Evolutionary conservation across 2,888 invertebrate genomes (phyloP), one percentile per base, ranked within the genome.

Genomic region (Tachystola acroxantha): DNA sequence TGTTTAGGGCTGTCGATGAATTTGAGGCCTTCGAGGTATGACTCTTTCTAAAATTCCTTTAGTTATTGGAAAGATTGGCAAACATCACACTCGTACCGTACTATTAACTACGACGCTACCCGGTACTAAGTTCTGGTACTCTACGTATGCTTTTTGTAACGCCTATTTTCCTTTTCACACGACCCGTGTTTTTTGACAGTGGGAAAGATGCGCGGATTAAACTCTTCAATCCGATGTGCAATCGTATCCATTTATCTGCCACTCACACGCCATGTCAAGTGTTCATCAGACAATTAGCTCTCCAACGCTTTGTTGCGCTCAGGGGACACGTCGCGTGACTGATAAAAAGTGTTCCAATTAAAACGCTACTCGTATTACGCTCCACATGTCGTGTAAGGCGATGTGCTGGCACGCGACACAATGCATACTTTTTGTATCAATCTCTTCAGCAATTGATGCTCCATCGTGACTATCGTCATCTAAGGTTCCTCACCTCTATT

Each of bases 271-370:
- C n/a, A 50, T 61, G 59, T 62, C 62, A 57, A 56, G 52, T 54
- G 56, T 55, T 57, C 61, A 50, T 57, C 55, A 61, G 53, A 46
- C 65, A 72, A 75, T 72, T 71, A 73, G 66, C 45, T 50, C 46
- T 53, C 42, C 50, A 56, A 57, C 57, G 62, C 55, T 65, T 61
- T 61, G 63, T 66, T 54, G 50, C 57, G 43, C 50, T 47, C 43
- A 4, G 47, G 47, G 50, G 54, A 50, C 53, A 49, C 50, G 54
- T 72, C 56, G 66, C 64, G 66, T 69, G 74, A 59, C 62, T 61
- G 62, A 64, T 68, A 69, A 70, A 73, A 72, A 35, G 58, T 64
- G 67, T 63, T 52, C 66, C 68, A 71, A 78, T 76, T 78, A 70
- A 70, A 68, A 63, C 51, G 52, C 63, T 64, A 55, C 59, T 62